A percentile compares a stretch with the other conserved stretches of the same genome.
Evolutionary conservation across 92 coral and sea anemone genomes (phyloP).

Genomic region (Siderastrea siderea): DNA sequence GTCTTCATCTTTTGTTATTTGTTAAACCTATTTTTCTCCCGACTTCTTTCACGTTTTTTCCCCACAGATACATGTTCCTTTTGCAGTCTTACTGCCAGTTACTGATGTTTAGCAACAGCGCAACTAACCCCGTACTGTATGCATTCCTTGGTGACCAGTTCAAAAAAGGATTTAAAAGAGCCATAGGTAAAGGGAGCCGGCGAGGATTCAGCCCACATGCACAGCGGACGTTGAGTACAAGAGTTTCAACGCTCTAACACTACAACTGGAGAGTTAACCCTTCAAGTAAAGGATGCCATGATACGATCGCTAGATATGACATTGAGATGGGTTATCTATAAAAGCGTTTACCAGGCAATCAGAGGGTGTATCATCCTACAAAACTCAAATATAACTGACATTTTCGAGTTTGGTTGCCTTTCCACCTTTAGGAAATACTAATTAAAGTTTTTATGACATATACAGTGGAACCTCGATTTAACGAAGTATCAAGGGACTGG

Average conservation of each 20-base stretch:
- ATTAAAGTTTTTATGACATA: too few species aligned
- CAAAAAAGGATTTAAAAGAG: slow-evolving; percentile 90
- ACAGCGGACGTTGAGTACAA: slow-evolving; percentile 11
- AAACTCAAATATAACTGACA: too few species aligned
- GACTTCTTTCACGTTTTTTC: background rate
- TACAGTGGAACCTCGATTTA: too few species aligned
- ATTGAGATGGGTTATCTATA: too few species aligned
- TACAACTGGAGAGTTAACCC: background rate
- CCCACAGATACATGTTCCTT: slow-evolving; percentile 52
- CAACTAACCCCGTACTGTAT: slow-evolving; percentile 93
- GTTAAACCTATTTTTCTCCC: background rate
- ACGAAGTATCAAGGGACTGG: too few species aligned
- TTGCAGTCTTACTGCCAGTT: slow-evolving; percentile 83
- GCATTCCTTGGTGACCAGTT: slow-evolving; percentile 97
- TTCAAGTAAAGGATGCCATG: background rate
- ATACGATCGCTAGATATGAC: too few species aligned
- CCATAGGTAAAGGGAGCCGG: slow-evolving; percentile 61
- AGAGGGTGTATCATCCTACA: too few species aligned
- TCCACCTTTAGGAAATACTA: too few species aligned
- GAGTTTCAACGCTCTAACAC: slow-evolving; percentile 6
- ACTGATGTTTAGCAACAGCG: slow-evolving; percentile 92
- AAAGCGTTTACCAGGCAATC: background rate
- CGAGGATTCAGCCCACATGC: slow-evolving; percentile 19
- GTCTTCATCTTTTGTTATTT: background rate
- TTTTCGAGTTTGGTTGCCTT: too few species aligned